phyloP scores from a whole-genome alignment of 1,140 invertebrate species.

The Pseudoatta argentina region DNA sequence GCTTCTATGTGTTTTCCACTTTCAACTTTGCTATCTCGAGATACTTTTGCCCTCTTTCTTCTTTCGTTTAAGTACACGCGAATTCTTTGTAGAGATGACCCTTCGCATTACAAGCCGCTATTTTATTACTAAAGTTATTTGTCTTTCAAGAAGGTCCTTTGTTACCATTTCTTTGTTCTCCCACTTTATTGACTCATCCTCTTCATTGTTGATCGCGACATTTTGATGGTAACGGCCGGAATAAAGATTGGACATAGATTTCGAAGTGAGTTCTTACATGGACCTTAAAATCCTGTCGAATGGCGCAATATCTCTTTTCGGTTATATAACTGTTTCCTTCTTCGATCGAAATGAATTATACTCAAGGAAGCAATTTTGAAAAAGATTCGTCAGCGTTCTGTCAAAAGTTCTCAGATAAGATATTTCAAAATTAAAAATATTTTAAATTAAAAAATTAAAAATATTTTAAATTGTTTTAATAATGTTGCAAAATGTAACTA shows the following conservation, averaged over 20 bases:
- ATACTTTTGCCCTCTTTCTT: constrained; percentile 27
- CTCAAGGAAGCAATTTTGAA: constrained; percentile 27
- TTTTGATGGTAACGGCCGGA: constrained; percentile 55
- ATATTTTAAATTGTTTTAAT: neutral
- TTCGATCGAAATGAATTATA: constrained; percentile 39
- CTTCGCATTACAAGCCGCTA: constrained; percentile 42
- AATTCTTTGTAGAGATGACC: constrained; percentile 37
- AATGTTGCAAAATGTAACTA: neutral
- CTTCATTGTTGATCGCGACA: constrained; percentile 61
- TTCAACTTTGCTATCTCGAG: constrained; percentile 6
- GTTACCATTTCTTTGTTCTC: constrained; percentile 48
- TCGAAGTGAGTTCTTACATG: constrained; percentile 52
- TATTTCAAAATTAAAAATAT: constrained; percentile 7
- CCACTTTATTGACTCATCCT: constrained; percentile 61
- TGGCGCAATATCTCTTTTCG: constrained; percentile 45
- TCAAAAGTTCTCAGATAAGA: neutral
- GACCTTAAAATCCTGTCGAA: constrained; percentile 50
- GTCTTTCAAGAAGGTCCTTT: constrained; percentile 48
- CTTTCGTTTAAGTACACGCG: constrained; percentile 48
- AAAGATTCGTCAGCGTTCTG: constrained; percentile 27
- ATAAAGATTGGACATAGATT: constrained; percentile 60
- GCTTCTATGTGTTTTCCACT: neutral
- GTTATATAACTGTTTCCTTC: constrained; percentile 42
- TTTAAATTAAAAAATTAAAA: neutral
- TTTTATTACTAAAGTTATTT: constrained; percentile 63